A percentile compares a stretch with the other conserved stretches of the same genome.
These are phyloP conservation scores for Drosophila murphyi DNA, from an alignment of 1,140 invertebrate species.

Conservation along the genomic window DNA sequence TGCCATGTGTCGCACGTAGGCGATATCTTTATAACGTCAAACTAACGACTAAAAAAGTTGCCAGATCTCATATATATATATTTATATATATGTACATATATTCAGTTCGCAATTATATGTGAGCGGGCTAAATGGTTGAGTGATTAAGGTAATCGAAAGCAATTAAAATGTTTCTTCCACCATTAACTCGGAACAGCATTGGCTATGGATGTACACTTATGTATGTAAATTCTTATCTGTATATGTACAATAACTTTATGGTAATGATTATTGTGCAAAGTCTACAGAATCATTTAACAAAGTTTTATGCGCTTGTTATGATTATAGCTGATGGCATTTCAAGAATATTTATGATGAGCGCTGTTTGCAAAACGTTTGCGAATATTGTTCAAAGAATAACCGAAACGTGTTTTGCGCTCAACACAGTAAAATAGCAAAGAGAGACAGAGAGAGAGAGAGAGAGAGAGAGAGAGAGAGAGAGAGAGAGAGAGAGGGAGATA, in stretches of 20 bases:
- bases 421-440: not conserved
- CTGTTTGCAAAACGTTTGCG: not conserved
- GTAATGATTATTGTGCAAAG: not conserved
- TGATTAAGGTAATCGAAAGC: slow-evolving; percentile 15
- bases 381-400: not conserved
- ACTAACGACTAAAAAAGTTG: not conserved
- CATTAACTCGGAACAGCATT: not conserved
- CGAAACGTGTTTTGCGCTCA: not conserved
- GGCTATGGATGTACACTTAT: not conserved
- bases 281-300: not conserved
- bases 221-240: not conserved
- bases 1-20: not conserved
- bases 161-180: slow-evolving; percentile 5
- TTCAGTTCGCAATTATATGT: slow-evolving; percentile 6
- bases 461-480: not conserved
- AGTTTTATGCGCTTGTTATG: slow-evolving; percentile 2
- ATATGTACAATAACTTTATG: not conserved
- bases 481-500: too few relatives aligned
- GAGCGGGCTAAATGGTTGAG: slow-evolving; percentile 1
- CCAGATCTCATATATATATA: not conserved
- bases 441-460: not conserved
- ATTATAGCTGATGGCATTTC: not conserved
- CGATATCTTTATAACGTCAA: slow-evolving; percentile 23
- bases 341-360: too few relatives aligned
- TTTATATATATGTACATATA: not conserved